Evolutionary conservation across 1,140 invertebrate genomes (phyloP), one percentile per base, ranked within the genome.

Genomic region (Antheraea mylitta): DNA sequence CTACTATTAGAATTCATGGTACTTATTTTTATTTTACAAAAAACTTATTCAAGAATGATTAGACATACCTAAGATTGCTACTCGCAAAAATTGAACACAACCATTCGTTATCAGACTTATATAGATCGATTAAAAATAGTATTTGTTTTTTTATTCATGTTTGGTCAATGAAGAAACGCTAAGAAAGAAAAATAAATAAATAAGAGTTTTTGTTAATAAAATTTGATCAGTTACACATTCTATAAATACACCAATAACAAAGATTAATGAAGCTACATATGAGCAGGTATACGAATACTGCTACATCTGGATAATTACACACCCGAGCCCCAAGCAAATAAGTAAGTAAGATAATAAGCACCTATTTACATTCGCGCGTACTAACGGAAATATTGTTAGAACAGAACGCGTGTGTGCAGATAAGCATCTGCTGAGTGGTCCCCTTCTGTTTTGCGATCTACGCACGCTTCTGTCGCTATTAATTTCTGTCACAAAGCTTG

Each of bases 371-470:
- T 72, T 60, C 18, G 67, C 30, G 58, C 68, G 63, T 71, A 69
- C 65, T 72, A 73, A 69, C 74, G 62, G 65, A 74, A 74, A 67
- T 68, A 73, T 71, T 70, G 74, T 71, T 74, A 63, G 68, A 64
- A 63, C 68, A 58, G 62, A 64, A 60, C 65, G 67, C 69, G 82
- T 73, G 80, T 81, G 82, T 88, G 87, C 75, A 84, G 89, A 91
- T 91, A 89, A 91, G 87, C 86, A 91, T 91, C 89, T 89, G 89
- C 87, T 87, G 89, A 91, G 87, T 91, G 86, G 81, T 86, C 86
- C 89, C 89, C 87, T 86, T 81, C 73, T 85, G 83, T 87, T 89
- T 83, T 81, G 82, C 86, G 80, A 86, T 86, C 83, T 75, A 75
- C 80, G 77, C 82, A 75, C 81, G 78, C 79, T 80, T 66, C 83